Conservation (phyloP, 1,140 invertebrate species). For the Achroia grisella region DNA sequence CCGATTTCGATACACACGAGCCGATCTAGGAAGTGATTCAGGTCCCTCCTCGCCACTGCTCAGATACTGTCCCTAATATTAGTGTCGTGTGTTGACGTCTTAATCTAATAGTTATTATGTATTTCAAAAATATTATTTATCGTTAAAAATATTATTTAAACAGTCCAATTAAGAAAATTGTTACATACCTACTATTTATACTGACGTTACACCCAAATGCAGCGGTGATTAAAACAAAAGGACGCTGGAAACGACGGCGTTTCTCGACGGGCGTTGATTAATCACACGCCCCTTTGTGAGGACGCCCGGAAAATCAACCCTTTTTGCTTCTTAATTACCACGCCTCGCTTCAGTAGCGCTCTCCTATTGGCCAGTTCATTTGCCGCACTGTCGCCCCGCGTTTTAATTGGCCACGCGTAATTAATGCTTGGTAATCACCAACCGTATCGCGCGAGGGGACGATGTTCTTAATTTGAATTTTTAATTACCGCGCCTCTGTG, state of each 20-base stretch:
- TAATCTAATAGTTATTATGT: no score
- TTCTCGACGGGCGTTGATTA: slow-evolving; percentile 35
- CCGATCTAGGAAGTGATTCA: no score
- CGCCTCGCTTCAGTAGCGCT: slow-evolving; percentile 53
- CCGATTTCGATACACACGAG: no score
- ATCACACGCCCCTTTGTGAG: slow-evolving; percentile 39
- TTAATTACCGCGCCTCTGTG: slow-evolving; percentile 52
- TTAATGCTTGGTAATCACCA: slow-evolving; percentile 65
- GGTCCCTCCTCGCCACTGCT: no score
- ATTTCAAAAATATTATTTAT: no score
- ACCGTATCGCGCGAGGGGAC: slow-evolving; percentile 49
- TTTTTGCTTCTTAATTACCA: slow-evolving; percentile 67
- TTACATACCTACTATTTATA: no score
- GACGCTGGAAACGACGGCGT: neutral
- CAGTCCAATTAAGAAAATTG: no score
- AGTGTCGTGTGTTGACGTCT: no score
- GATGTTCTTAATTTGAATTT: slow-evolving; percentile 65
- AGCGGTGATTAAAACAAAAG: neutral
- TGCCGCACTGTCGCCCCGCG: slow-evolving; percentile 38
- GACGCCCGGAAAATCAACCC: slow-evolving; percentile 66
- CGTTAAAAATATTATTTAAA: no score
- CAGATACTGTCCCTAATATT: no score
- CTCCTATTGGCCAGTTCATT: slow-evolving; percentile 40
- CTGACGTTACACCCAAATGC: neutral
- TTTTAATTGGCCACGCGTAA: slow-evolving; percentile 68